Percentiles rank a stretch among this genome's conserved stretches.
These are phyloP conservation scores for Microplitis deprimator DNA, from an alignment of 2,888 invertebrate species.

Conservation along the genomic window DNA sequence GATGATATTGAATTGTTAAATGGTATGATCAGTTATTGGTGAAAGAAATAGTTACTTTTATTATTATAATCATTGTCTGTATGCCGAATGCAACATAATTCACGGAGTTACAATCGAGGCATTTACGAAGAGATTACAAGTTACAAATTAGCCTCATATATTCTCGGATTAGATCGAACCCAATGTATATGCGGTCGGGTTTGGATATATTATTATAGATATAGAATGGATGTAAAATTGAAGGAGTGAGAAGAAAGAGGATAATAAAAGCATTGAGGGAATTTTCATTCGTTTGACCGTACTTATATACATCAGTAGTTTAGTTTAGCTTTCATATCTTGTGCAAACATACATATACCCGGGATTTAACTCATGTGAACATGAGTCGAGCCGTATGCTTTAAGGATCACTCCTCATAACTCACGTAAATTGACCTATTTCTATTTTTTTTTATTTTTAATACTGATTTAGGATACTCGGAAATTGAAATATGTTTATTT, in stretches of 20 bases:
- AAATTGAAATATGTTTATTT: neutral
- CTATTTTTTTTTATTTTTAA: neutral
- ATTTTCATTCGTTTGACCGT: constrained; percentile 10
- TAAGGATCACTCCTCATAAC: constrained; percentile 16
- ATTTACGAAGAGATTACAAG: constrained; percentile 62
- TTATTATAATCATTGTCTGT: constrained; percentile 12
- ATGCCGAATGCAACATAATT: constrained; percentile 50
- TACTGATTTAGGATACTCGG: neutral
- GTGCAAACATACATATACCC: constrained; percentile 39
- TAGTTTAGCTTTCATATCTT: constrained; percentile 12
- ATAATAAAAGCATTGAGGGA: constrained; percentile 4
- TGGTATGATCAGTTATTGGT: neutral
- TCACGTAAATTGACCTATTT: neutral
- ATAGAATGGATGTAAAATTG: neutral
- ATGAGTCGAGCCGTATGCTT: constrained; percentile 13
- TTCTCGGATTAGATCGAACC: constrained; percentile 59
- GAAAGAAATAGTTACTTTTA: neutral
- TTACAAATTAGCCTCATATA: constrained; percentile 66
- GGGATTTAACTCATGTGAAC: constrained; percentile 22
- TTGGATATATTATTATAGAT: neutral
- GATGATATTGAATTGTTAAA: neutral
- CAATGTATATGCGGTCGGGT: constrained; percentile 5
- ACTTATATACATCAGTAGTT: neutral
- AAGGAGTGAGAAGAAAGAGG: neutral
- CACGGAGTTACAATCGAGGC: constrained; percentile 55